Percentiles rank a stretch among this genome's conserved stretches.
Conservation (phyloP, 1,140 invertebrate genomes). For the Eriosoma lanigerum region DNA sequence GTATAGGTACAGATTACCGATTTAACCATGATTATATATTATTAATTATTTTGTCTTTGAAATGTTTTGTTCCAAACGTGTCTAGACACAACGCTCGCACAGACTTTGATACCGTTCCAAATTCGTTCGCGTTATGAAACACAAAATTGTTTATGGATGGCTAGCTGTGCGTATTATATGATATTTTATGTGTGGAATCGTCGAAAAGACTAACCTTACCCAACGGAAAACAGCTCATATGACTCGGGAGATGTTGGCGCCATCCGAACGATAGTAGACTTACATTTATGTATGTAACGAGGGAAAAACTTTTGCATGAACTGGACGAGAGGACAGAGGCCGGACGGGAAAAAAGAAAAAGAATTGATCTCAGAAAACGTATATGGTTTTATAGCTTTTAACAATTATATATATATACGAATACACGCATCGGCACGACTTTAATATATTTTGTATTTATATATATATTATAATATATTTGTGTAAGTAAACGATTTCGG, state of each 20-base stretch:
- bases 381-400: conserved; percentile 29
- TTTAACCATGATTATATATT: too few relatives aligned
- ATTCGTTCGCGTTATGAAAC: conserved; percentile 25
- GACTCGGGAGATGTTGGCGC: conserved; percentile 20
- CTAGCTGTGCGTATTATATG: not conserved
- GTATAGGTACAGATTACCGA: too few relatives aligned
- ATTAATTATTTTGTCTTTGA: not conserved
- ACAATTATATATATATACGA: not conserved
- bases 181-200: conserved; percentile 12
- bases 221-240: conserved; percentile 41
- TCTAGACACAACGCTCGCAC: not conserved
- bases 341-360: not conserved
- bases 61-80: not conserved
- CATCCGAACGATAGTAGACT: conserved; percentile 34
- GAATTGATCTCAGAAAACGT: conserved; percentile 3
- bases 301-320: conserved; percentile 18
- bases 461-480: too few relatives aligned
- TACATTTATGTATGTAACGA: conserved; percentile 16
- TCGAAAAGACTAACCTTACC: conserved; percentile 37
- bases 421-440: not conserved
- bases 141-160: conserved; percentile 22
- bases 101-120: conserved; percentile 37
- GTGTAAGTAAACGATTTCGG: conserved; percentile 7
- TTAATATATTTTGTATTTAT: not conserved
- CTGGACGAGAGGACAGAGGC: not conserved